Base-by-base conservation (phyloP, 2,797 vertebrate species). In the Hephaestus fuliginosus region DNA sequence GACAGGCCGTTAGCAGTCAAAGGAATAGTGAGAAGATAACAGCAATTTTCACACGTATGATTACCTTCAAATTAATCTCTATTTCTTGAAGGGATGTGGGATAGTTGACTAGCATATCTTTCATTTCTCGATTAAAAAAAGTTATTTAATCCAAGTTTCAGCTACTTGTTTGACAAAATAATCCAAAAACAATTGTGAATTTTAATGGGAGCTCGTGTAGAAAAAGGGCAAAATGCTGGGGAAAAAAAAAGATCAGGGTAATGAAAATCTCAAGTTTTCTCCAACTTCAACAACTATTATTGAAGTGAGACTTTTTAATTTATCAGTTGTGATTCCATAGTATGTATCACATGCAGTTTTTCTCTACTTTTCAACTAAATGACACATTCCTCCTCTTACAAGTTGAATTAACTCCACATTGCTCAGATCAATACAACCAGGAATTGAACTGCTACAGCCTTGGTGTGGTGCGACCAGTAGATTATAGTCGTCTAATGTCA, bases 31-130 rank as follows among this genome's bases (percentile, higher is more conserved):
- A 90, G 84, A 88, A 89, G 92, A 95, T 94, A 95, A 94, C 91
- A 85, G 89, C 88, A 87, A 94, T 95, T 95, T 96, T 88, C 90
- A 92, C 92, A 94, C 91, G 93, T 89, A 78, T 81, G 92, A 94
- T 94, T 95, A 94, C 89, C 88, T 94, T 92, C 89, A 92, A 93
- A 94, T 92, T 93, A 93, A 93, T 94, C 91, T 93, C 80, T 81
- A 78, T 93, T 94, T 94, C 92, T 94, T 86, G 81, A 91, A 94
- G 92, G 91, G 88, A 91, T 93, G 88, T 85, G 69, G 86, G 80
- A 82, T 86, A 83, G 86, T 87, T 92, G 83, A 90, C 89, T 91
- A 80, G 87, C 87, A 83, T 90, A 87, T 89, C 86, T 91, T 87
- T 83, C 44, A 86, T 86, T 90, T 92, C 76, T 86, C 43, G 28